A percentile compares a stretch with the other conserved stretches of the same genome.
Conservation (phyloP, 2,797 vertebrate genomes). For the Gymnodraco acuticeps region DNA sequence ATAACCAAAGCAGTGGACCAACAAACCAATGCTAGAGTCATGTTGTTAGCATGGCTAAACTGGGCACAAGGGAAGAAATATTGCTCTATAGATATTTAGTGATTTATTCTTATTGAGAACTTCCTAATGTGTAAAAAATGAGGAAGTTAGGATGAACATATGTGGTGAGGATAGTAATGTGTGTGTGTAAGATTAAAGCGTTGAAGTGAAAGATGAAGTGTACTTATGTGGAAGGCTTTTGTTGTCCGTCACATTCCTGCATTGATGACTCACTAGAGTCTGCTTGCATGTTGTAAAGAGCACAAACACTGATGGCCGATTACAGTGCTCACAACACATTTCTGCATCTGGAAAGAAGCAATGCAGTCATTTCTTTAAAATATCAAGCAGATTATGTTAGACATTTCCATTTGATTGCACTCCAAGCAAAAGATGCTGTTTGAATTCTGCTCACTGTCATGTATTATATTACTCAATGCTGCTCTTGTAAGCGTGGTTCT, state of each 20-base stretch:
- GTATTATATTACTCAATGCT: conserved; percentile 46
- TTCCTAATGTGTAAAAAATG: conserved; percentile 18
- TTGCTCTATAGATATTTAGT: conserved; percentile 1
- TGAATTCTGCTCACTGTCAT: conserved; percentile 61
- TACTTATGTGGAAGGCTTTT: conserved; percentile 46
- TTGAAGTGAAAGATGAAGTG: conserved; percentile 61
- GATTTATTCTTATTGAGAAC: not conserved
- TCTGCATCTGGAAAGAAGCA: conserved; percentile 73
- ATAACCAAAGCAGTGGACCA: not conserved
- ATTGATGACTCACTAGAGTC: conserved; percentile 64
- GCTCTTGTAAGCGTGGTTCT: conserved; percentile 30
- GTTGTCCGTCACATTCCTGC: conserved; percentile 70
- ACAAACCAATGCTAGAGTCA: not conserved
- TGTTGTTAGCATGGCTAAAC: not conserved
- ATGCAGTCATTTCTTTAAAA: conserved; percentile 67
- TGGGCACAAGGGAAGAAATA: conserved; percentile 17
- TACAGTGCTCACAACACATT: conserved; percentile 67
- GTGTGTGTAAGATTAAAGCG: conserved; percentile 52
- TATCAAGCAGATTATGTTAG: conserved; percentile 64
- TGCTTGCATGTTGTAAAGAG: conserved; percentile 58
- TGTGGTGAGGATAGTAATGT: conserved; percentile 56
- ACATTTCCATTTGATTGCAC: conserved; percentile 70
- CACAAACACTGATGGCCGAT: conserved; percentile 68
- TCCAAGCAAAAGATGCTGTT: conserved; percentile 66
- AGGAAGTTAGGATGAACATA: conserved; percentile 52